These are phyloP conservation scores for Oxystoma pomonae DNA, from an alignment of 2,888 invertebrate species.

Conservation along the genomic window DNA sequence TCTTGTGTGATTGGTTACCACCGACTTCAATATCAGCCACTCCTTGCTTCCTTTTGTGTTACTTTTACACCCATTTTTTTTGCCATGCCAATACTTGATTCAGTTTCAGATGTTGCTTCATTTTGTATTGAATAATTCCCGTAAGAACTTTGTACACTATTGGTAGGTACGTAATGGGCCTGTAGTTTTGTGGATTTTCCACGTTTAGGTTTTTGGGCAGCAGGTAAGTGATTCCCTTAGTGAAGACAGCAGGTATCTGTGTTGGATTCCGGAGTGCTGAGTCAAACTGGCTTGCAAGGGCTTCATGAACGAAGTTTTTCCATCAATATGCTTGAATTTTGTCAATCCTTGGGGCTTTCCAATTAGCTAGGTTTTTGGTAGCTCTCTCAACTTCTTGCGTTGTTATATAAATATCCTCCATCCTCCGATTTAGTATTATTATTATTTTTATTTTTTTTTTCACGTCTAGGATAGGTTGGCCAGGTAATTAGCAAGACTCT, in stretches of 20 bases:
- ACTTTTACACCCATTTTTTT: conserved; percentile 4
- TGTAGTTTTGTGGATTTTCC: neutral
- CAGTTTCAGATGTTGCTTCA: neutral
- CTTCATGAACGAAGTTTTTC: neutral
- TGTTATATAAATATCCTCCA: neutral
- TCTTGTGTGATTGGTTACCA: neutral
- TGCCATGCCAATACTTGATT: neutral
- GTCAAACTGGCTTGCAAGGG: neutral
- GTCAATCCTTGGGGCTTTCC: neutral
- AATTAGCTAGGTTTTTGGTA: neutral
- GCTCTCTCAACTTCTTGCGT: neutral
- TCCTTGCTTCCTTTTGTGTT: neutral
- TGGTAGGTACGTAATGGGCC: neutral
- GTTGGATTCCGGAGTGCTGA: neutral
- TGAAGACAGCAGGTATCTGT: neutral
- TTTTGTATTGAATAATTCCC: neutral
- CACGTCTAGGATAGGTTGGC: too few relatives aligned
- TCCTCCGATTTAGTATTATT: too few relatives aligned
- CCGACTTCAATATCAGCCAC: neutral
- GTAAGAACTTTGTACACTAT: neutral
- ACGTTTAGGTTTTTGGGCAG: neutral
- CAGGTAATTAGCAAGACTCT: too few relatives aligned
- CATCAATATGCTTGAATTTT: neutral
- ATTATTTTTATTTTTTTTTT: too few relatives aligned
- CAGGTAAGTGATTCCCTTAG: neutral